A percentile compares a stretch with the other conserved stretches of the same genome.
phyloP scores from a whole-genome alignment of 2,113 vertebrate genomes.

The Hippocampus barbouri region DNA sequence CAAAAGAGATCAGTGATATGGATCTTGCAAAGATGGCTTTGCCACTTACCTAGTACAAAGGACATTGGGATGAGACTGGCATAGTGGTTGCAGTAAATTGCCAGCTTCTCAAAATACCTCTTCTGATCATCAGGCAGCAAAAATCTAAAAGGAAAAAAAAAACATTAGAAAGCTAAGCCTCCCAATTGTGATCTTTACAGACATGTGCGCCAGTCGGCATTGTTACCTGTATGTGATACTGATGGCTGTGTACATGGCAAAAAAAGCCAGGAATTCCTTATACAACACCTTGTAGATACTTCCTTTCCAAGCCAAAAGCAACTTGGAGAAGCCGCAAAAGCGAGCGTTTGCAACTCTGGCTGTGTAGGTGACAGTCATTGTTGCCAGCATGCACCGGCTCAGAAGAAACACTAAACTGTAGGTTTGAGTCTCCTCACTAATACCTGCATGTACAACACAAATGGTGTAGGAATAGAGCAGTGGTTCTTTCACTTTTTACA shows the following conservation, averaged over 20 bases:
- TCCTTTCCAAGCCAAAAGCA: constrained; percentile 86
- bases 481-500: background rate
- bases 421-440: background rate
- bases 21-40: background rate
- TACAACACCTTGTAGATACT: constrained; percentile 94
- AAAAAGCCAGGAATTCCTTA: constrained; percentile 86
- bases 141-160: constrained; percentile 62
- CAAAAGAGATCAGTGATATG: background rate
- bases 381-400: constrained; percentile 10
- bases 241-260: constrained; percentile 79
- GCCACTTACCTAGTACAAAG: constrained; percentile 82
- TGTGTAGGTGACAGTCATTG: constrained; percentile 91
- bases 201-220: background rate
- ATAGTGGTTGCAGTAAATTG: constrained; percentile 89
- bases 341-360: constrained; percentile 87
- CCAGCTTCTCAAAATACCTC: constrained; percentile 87
- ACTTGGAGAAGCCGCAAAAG: constrained; percentile 88
- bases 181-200: background rate
- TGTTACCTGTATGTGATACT: constrained; percentile 86
- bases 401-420: background rate
- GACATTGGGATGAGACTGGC: constrained; percentile 90
- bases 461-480: background rate
- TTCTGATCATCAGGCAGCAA: constrained; percentile 79
- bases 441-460: background rate
- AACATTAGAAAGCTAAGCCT: background rate